These are phyloP conservation scores for Drosophila histrio DNA, from an alignment of 2,888 invertebrate genomes.

Conservation along the genomic window DNA sequence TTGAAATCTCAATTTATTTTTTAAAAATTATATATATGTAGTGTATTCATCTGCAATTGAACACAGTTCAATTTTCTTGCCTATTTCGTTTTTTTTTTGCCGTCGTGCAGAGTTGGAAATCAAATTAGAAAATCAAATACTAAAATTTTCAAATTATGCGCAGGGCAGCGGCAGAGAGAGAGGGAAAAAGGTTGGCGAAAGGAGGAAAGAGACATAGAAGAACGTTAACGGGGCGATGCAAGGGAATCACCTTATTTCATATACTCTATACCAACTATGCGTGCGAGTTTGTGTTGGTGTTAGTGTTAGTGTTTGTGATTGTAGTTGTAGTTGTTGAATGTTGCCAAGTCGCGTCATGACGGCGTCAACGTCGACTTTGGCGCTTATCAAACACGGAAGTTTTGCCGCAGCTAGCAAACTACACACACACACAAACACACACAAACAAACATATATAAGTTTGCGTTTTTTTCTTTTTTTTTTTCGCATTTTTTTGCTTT, in stretches of 20 bases:
- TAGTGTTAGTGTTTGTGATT: neutral
- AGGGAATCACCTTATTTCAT: conserved; percentile 19
- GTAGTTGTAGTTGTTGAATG: conserved; percentile 32
- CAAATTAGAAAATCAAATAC: conserved; percentile 73
- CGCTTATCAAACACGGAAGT: conserved; percentile 77
- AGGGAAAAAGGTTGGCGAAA: neutral
- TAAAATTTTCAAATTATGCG: conserved; percentile 52
- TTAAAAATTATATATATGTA: too few species aligned
- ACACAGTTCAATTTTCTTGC: neutral
- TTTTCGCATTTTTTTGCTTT: conserved; percentile 11
- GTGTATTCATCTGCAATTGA: too few species aligned
- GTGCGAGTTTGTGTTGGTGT: neutral
- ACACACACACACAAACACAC: conserved; percentile 20
- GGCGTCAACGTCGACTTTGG: conserved; percentile 27
- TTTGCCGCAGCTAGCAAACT: conserved; percentile 56
- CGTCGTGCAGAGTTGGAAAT: conserved; percentile 40
- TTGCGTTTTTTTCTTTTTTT: conserved; percentile 11
- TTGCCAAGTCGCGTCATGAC: conserved; percentile 49
- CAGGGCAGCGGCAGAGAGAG: neutral
- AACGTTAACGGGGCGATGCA: neutral
- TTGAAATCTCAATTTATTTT: too few species aligned
- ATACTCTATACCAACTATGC: neutral
- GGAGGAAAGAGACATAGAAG: neutral
- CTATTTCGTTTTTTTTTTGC: neutral
- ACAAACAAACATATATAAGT: conserved; percentile 1